phyloP scores from a whole-genome alignment of 2,113 vertebrate species.

The Proteles cristata region DNA sequence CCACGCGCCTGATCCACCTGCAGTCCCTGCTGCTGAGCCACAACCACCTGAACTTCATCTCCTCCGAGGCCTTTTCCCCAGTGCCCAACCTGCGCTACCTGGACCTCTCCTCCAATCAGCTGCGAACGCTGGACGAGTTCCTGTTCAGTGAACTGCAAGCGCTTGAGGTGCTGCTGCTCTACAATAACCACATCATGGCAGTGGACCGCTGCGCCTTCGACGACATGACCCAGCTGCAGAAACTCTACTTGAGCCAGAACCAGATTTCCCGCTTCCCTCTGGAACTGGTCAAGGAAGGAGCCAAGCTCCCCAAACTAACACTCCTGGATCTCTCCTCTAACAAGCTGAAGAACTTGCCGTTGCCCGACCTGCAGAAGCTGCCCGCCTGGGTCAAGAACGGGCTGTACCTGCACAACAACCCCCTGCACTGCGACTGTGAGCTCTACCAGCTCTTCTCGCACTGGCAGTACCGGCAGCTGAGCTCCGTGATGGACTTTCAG shows the following conservation, averaged over 20 bases:
- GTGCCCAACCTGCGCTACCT: constrained; percentile 93
- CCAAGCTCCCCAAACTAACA: constrained; percentile 89
- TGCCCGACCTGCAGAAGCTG: constrained; percentile 90
- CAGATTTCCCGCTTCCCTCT: constrained; percentile 93
- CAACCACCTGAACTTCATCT: constrained; percentile 94
- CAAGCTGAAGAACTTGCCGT: constrained; percentile 89
- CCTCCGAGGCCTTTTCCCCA: constrained; percentile 92
- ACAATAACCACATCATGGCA: constrained; percentile 93
- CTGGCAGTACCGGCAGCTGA: constrained; percentile 92
- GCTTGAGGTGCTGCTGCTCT: constrained; percentile 96
- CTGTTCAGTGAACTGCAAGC: constrained; percentile 92
- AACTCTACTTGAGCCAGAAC: constrained; percentile 97
- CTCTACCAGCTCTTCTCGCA: constrained; percentile 94
- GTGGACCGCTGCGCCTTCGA: constrained; percentile 94
- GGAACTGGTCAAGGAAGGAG: constrained; percentile 93
- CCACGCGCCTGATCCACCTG: constrained; percentile 88
- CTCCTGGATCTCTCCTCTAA: constrained; percentile 96
- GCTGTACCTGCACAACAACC: constrained; percentile 96
- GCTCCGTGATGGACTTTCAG: constrained; percentile 93
- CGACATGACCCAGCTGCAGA: constrained; percentile 91
- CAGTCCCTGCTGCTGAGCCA: constrained; percentile 94
- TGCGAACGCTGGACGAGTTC: constrained; percentile 91
- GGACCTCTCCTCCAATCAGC: constrained; percentile 95
- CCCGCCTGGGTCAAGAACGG: constrained; percentile 95
- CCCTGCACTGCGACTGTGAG: constrained; percentile 91